These are phyloP conservation scores for Saguinus midas DNA, from an alignment of 2,113 vertebrate species.

Conservation along the genomic window DNA sequence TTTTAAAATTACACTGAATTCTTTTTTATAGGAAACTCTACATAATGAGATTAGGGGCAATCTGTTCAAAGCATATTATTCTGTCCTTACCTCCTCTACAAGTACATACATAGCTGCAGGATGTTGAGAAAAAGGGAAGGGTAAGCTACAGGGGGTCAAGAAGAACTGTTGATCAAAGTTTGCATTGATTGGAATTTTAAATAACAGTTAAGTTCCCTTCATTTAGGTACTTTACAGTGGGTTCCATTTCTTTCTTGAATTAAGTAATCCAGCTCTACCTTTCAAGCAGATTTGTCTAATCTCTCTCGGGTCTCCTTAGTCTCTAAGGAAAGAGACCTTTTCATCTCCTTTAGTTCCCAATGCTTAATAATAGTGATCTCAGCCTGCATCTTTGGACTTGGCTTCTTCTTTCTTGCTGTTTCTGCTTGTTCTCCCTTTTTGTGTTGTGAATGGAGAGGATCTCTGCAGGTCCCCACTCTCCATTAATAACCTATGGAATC, in stretches of 20 bases:
- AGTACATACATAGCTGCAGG: background rate
- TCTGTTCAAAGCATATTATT: background rate
- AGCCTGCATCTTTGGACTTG: background rate
- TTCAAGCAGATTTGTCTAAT: background rate
- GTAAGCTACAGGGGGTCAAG: background rate
- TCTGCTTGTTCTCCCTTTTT: background rate
- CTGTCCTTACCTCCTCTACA: background rate
- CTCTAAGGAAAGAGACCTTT: constrained; percentile 19
- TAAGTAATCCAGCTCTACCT: background rate
- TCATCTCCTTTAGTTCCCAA: background rate
- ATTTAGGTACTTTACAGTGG: background rate
- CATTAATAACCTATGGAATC: constrained; percentile 12
- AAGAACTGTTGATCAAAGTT: background rate
- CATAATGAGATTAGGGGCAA: background rate
- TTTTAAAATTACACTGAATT: background rate
- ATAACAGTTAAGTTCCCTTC: background rate
- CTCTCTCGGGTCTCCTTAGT: background rate
- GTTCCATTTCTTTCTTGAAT: constrained; percentile 18
- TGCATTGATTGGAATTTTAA: constrained; percentile 39
- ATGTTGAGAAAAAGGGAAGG: background rate
- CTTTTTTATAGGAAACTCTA: background rate
- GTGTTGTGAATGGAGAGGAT: background rate
- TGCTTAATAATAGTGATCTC: background rate
- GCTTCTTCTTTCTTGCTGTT: background rate
- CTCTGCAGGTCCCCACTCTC: constrained; percentile 16